These are phyloP conservation scores for Anadara kagoshimensis DNA, from an alignment of 1,140 invertebrate species.

Conservation along the genomic window DNA sequence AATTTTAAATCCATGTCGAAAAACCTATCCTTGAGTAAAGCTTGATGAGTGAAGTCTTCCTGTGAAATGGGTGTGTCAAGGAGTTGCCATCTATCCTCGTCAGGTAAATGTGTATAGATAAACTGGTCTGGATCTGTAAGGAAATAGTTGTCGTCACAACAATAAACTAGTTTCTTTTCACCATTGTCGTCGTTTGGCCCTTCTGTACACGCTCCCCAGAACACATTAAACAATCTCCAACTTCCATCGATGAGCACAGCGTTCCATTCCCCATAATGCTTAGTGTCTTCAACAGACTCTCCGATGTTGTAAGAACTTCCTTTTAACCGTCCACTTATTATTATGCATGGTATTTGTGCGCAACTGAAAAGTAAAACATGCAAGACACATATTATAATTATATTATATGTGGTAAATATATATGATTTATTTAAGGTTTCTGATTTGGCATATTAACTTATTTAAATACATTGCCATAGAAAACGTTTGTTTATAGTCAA, in stretches of 20 bases:
- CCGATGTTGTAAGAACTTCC: constrained; percentile 64
- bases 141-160: constrained; percentile 74
- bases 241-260: constrained; percentile 57
- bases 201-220: constrained; percentile 65
- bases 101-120: constrained; percentile 76
- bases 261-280: constrained; percentile 64
- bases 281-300: constrained; percentile 52
- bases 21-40: constrained; percentile 61
- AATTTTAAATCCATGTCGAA: constrained; percentile 56
- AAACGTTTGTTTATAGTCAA: no score
- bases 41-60: constrained; percentile 57
- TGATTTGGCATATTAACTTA: no score
- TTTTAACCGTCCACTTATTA: constrained; percentile 62
- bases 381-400: not conserved
- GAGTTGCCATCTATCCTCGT: constrained; percentile 62
- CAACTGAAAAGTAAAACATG: constrained; percentile 40
- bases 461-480: no score
- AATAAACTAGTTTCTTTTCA: constrained; percentile 54
- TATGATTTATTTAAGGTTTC: no score
- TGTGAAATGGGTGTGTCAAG: constrained; percentile 39
- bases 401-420: no score
- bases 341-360: constrained; percentile 58
- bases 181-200: constrained; percentile 25
- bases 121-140: constrained; percentile 76
- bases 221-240: constrained; percentile 64